Evolutionary conservation across 53 echinoderm and acorn worm genomes (phyloP).

Genomic region (Mesocentrotus franciscanus): DNA sequence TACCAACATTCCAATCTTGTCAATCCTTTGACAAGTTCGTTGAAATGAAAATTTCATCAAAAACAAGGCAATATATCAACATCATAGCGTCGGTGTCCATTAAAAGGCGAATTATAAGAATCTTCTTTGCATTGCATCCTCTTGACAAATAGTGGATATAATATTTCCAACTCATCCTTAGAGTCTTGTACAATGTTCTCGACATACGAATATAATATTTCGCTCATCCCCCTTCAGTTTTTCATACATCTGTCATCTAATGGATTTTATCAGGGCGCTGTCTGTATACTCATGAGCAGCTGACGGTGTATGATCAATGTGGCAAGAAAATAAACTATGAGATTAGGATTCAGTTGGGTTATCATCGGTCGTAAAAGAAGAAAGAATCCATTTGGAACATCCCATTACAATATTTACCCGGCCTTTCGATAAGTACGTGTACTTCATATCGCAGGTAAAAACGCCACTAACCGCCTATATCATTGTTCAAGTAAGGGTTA

Average conservation of each 20-base stretch:
- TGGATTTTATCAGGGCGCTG: not conserved
- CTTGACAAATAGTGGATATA: no score
- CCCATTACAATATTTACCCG: not conserved
- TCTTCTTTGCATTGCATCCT: no score
- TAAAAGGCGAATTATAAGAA: no score
- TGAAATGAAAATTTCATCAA: no score
- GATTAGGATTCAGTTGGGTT: not conserved
- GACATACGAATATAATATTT: not conserved
- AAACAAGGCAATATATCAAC: no score
- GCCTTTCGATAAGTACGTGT: not conserved
- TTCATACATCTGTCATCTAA: not conserved
- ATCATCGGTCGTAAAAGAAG: not conserved
- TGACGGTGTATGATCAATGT: not conserved
- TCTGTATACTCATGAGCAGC: not conserved
- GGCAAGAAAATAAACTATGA: not conserved
- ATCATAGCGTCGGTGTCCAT: no score
- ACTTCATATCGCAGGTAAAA: not conserved
- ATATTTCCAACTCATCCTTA: no score
- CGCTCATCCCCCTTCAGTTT: not conserved
- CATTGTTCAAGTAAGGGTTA: no score
- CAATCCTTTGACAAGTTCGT: no score
- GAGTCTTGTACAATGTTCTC: no score
- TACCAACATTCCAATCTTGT: no score
- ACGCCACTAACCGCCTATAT: no score
- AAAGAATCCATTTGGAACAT: slow-evolving; percentile 6